phyloP scores from a whole-genome alignment of 2,888 invertebrate species.

The Lasiommata megera region DNA sequence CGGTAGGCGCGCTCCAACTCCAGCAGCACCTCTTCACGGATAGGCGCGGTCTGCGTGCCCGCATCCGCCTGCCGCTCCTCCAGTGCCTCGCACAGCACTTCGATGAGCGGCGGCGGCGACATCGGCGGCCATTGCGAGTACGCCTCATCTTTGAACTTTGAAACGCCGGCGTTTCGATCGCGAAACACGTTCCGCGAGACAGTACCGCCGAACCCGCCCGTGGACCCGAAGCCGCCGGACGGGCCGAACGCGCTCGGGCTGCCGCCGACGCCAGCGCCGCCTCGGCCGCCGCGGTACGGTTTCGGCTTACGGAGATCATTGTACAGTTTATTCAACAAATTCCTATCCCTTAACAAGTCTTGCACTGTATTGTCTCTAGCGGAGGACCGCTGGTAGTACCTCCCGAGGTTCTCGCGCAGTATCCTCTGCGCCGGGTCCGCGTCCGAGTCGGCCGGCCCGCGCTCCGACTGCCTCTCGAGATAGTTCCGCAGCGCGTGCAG shows the following conservation, averaged over 20 bases:
- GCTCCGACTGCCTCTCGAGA: slow-evolving; percentile 64
- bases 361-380: slow-evolving; percentile 86
- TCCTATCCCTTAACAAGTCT: slow-evolving; percentile 87
- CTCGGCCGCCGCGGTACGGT: slow-evolving; percentile 67
- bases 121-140: slow-evolving; percentile 62
- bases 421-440: slow-evolving; percentile 72
- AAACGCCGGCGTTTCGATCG: slow-evolving; percentile 47
- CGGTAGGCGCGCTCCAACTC: slow-evolving; percentile 73
- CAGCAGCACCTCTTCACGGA: slow-evolving; percentile 78
- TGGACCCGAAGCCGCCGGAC: slow-evolving; percentile 49
- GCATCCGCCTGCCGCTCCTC: slow-evolving; percentile 76
- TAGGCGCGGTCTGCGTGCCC: slow-evolving; percentile 83
- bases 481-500: slow-evolving; percentile 84
- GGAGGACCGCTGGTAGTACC: slow-evolving; percentile 84
- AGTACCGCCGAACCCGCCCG: slow-evolving; percentile 61
- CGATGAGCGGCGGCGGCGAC: slow-evolving; percentile 86
- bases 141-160: slow-evolving; percentile 52
- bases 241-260: slow-evolving; percentile 44
- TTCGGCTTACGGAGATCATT: slow-evolving; percentile 87
- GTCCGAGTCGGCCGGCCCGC: slow-evolving; percentile 52
- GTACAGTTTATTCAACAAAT: slow-evolving; percentile 86
- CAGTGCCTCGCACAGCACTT: slow-evolving; percentile 83
- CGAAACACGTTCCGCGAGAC: slow-evolving; percentile 55
- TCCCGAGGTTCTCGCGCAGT: slow-evolving; percentile 84
- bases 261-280: slow-evolving; percentile 48